Base-by-base conservation (phyloP, 2,113 vertebrate species). In the Lynx canadensis region DNA sequence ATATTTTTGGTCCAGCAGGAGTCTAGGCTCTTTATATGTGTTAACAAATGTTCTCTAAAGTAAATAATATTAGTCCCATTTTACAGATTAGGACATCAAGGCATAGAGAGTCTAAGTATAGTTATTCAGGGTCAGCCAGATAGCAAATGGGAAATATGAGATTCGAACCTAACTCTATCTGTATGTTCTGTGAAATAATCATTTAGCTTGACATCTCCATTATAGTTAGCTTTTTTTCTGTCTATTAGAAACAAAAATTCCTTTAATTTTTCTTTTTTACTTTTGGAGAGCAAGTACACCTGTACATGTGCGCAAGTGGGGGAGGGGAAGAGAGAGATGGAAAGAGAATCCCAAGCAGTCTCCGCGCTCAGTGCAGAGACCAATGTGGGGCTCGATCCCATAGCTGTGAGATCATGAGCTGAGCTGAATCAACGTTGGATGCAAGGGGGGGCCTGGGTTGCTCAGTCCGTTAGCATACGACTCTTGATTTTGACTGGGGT, bases 51-150 rank as follows among this genome's bases (percentile, higher is more conserved):
- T 71, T 25, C 41, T 69, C 76, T 94, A 57, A 38, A 12, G 78
- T 82, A 68, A 86, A 13, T 89, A 21, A 11, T 63, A 3, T 50
- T 71, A 52, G 60, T 82, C 55, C 27, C 33, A 10, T 78, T 95
- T 71, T 78, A 94, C 13, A 96, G n/a, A 66, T 41, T 68, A 97
- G 25, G 55, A 82, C 13, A 19, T n/a, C n/a, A 94, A 60, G 19
- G 5, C 45, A 36, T 9, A 79, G n/a, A 66, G 38, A 93, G 38
- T 63, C 15, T 33, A 81, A 91, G 48, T 82, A 93, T n/a, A 95
- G 50, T 65, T 95, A 41, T 57, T 76, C 57, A 36, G 1, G 13
- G 74, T 73, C 66, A 83, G 33, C 23, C 41, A 81, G 50, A 50
- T 68, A 82, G 2, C 55, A 55, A 80, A 33, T 71, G 45, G 85